Conservation (phyloP, 2,113 vertebrate genomes). For the Hippopotamus amphibius region DNA sequence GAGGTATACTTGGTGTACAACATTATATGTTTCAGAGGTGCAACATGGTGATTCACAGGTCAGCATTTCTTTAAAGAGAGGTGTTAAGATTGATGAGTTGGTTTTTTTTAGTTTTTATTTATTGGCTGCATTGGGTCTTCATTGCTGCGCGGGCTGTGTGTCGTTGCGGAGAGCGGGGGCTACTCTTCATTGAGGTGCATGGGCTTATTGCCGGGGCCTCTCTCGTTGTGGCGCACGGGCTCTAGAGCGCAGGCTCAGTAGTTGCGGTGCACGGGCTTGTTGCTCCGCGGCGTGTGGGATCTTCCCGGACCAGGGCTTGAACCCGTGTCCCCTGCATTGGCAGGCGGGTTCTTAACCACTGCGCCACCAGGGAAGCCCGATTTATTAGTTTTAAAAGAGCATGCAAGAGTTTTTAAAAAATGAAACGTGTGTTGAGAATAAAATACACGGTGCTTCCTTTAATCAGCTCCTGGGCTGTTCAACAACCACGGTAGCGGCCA, state of each 20-base stretch:
- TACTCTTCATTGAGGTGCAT: not conserved
- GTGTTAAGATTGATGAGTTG: not conserved
- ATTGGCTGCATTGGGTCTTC: too few relatives aligned
- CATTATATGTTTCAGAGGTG: too few relatives aligned
- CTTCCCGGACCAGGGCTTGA: not conserved
- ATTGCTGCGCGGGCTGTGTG: too few relatives aligned
- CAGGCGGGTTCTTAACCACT: not conserved
- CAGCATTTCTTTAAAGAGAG: not conserved
- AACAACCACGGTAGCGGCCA: too few relatives aligned
- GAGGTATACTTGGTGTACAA: too few relatives aligned
- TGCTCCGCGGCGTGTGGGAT: not conserved
- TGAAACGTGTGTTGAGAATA: not conserved
- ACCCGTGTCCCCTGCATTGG: not conserved
- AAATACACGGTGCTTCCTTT: not conserved
- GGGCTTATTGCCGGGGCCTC: not conserved
- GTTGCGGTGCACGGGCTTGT: not conserved
- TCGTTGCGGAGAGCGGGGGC: too few relatives aligned
- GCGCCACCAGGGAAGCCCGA: not conserved
- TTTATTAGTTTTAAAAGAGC: not conserved
- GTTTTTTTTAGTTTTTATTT: not conserved
- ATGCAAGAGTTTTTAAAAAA: not conserved
- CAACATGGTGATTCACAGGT: too few relatives aligned
- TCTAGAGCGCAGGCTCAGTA: not conserved
- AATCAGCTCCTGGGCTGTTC: not conserved
- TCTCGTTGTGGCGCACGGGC: not conserved